Evolutionary conservation across 2,888 invertebrate species (phyloP), one percentile per base, ranked within the genome.

Genomic region (Ceramica pisi): DNA sequence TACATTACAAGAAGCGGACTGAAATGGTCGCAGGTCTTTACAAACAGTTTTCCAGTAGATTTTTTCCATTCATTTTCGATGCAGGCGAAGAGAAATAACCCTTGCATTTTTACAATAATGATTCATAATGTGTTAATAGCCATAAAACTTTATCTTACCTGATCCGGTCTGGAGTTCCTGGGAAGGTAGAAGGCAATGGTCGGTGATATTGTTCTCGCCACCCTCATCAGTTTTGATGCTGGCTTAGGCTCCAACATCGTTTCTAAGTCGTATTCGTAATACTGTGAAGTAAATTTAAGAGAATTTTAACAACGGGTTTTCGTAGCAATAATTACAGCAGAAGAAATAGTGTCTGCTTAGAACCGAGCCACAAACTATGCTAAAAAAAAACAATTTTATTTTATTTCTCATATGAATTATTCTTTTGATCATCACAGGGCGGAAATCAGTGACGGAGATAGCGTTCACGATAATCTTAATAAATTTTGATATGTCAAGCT

Each of bases 111-210:
- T 26, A 26, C 26, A 4, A 26, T 26, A 26, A 26, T 2, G 26
- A 3, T 26, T 26, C 4, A 5, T 31, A 14, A 6, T 31, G 4
- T 31, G 0, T 6, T 7, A 1, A 50, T 23, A n/a, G 6, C 6
- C 16, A 9, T 26, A 23, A 19, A 16, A 3, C 31, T 31, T 4
- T 31, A 31, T 31, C 31, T 92, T 93, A 98, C 98, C 96, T 98
- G 98, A 91, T 98, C 97, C 5, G 98, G 96, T 90, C 98, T 97
- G 1, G 98, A 97, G 92, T 99, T 99, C 86, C 98, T 97, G 2
- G 99, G 99, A 84, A 99, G 95, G 94, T 98, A 99, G 83, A 98
- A 97, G 0, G 98, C 98, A 84, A 99, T 97, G 89, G 98, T 98
- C 41, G 97, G 91, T 0, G 98, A 97, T 64, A 99, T 97, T 31